Percentiles rank a stretch among this genome's conserved stretches.
phyloP scores from a whole-genome alignment of 2,113 vertebrate species.

The Trogon surrucura region DNA sequence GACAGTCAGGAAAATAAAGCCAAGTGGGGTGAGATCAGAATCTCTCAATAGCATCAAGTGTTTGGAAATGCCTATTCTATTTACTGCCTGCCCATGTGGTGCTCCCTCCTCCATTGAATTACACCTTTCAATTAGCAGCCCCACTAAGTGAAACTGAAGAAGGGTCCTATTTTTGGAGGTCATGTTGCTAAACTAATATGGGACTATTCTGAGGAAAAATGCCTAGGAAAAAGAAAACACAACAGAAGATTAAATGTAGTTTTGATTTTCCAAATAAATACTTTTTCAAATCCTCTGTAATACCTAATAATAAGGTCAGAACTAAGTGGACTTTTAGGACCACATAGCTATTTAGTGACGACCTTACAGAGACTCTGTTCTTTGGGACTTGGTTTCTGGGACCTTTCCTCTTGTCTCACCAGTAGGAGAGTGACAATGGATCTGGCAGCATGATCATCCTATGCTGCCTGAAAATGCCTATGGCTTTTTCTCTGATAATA shows the following conservation, averaged over 20 bases:
- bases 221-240: neutral
- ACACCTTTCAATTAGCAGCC: slow-evolving; percentile 17
- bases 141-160: neutral
- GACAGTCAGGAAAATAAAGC: neutral
- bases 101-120: neutral
- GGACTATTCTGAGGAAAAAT: neutral
- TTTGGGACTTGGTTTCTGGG: neutral
- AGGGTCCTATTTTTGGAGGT: neutral
- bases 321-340: neutral
- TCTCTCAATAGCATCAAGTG: neutral
- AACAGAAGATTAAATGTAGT: neutral
- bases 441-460: neutral
- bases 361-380: neutral
- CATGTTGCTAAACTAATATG: neutral
- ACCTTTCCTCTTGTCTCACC: neutral
- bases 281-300: neutral
- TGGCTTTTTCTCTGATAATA: slow-evolving; percentile 21
- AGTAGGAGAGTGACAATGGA: neutral
- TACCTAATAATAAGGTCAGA: neutral
- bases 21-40: neutral
- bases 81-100: neutral
- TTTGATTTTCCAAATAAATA: neutral
- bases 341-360: neutral
- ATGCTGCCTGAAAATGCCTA: neutral
- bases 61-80: slow-evolving; percentile 19